Conservation (phyloP, 2,797 vertebrate genomes). For the Enteromius unitaeniatus region DNA sequence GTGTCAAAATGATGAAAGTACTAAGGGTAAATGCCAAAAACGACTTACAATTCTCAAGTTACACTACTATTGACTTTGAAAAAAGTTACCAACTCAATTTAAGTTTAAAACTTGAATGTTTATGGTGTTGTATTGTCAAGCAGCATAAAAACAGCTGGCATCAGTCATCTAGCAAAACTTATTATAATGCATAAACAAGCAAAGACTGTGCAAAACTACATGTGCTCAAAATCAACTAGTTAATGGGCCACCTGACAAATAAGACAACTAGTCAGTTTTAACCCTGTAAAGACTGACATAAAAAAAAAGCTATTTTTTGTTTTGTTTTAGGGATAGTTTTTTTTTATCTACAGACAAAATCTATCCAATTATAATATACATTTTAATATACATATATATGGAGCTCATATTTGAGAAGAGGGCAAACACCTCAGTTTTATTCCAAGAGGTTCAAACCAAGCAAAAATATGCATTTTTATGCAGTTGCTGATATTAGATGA, state of each 20-base stretch:
- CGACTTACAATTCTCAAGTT: conserved; percentile 17
- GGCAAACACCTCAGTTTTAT: not conserved
- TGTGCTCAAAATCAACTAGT: not conserved
- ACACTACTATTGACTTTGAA: conserved; percentile 17
- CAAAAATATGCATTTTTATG: not conserved
- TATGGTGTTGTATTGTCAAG: conserved; percentile 2
- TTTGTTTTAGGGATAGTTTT: not conserved
- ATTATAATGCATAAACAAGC: conserved; percentile 18
- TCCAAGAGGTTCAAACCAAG: not conserved
- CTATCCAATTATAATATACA: not conserved
- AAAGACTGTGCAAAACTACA: not conserved
- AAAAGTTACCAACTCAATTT: conserved; percentile 22
- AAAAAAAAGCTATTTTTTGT: not conserved
- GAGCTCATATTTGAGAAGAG: not conserved
- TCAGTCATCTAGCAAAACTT: not conserved
- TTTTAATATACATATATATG: not conserved
- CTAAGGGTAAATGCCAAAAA: conserved; percentile 6
- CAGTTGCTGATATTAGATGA: not conserved
- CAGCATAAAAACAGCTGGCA: not conserved
- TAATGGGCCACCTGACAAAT: not conserved
- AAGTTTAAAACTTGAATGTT: not conserved
- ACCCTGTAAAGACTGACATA: not conserved
- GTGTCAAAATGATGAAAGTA: conserved; percentile 34
- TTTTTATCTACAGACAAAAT: not conserved
- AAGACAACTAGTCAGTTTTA: not conserved